phyloP scores from a whole-genome alignment of 1,140 invertebrate species.

The Choristoneura fumiferana region DNA sequence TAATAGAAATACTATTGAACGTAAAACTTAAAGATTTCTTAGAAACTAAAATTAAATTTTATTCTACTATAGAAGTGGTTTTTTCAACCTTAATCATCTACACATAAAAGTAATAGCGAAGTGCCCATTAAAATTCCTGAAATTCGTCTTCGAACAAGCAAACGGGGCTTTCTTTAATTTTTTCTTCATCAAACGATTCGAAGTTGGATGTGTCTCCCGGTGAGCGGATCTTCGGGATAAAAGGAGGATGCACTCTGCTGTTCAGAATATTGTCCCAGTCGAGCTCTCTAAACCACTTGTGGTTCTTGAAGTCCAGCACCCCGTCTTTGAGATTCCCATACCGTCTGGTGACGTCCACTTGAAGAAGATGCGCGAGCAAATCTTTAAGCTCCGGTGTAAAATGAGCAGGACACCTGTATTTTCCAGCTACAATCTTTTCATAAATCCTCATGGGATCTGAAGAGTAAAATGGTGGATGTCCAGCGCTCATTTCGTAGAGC shows the following conservation, averaged over 20 bases:
- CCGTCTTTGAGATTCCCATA: slow-evolving; percentile 94
- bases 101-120: neutral
- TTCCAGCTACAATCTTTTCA: slow-evolving; percentile 89
- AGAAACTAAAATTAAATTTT: slow-evolving; percentile 2
- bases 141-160: slow-evolving; percentile 72
- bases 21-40: slow-evolving; percentile 11
- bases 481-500: slow-evolving; percentile 90
- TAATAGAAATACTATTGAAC: neutral
- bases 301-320: slow-evolving; percentile 82
- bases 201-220: slow-evolving; percentile 90
- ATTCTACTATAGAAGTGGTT: neutral
- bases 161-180: slow-evolving; percentile 61
- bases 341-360: slow-evolving; percentile 91
- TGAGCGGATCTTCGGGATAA: slow-evolving; percentile 85
- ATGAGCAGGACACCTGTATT: slow-evolving; percentile 83
- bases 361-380: slow-evolving; percentile 90
- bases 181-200: slow-evolving; percentile 81
- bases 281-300: slow-evolving; percentile 85
- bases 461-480: slow-evolving; percentile 90
- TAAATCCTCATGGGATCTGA: slow-evolving; percentile 93
- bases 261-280: slow-evolving; percentile 93
- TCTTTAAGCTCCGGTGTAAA: slow-evolving; percentile 90
- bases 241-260: slow-evolving; percentile 86
- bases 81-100: neutral
- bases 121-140: slow-evolving; percentile 59